Conservation (phyloP, 2,113 vertebrate species). For the Rhinoderma darwinii region DNA sequence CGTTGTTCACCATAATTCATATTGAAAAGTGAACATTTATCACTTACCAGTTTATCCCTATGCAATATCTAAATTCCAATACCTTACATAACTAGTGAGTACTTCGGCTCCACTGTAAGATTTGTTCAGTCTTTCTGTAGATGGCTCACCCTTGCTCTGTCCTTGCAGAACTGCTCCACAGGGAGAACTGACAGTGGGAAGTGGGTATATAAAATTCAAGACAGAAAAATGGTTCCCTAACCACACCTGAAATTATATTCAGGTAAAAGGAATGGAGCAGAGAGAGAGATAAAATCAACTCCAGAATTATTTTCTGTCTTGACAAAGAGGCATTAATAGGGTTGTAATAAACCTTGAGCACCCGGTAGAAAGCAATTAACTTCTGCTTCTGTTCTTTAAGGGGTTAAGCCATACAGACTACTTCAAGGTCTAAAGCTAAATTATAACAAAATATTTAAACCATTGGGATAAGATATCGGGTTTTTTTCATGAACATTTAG, state of each 20-base stretch:
- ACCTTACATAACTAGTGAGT: not conserved
- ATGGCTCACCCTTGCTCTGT: constrained; percentile 53
- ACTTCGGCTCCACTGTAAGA: not conserved
- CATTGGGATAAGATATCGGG: not conserved
- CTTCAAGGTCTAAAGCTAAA: not conserved
- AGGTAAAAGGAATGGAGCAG: constrained; percentile 53
- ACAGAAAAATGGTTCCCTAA: constrained; percentile 55
- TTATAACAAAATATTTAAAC: not conserved
- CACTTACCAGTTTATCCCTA: too few relatives aligned
- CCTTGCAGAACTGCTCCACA: constrained; percentile 47
- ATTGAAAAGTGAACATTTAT: not conserved
- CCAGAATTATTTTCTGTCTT: constrained; percentile 29
- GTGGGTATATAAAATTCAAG: constrained; percentile 56
- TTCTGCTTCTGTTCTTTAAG: not conserved
- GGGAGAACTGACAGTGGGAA: constrained; percentile 49
- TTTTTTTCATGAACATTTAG: not conserved
- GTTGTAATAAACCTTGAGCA: constrained; percentile 47
- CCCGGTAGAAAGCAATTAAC: constrained; percentile 3
- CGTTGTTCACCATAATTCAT: not conserved
- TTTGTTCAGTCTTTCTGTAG: constrained; percentile 25
- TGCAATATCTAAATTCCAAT: too few relatives aligned
- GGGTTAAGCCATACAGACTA: constrained; percentile 3
- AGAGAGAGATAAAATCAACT: constrained; percentile 46
- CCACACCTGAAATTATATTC: constrained; percentile 57
- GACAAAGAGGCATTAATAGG: constrained; percentile 38